Conservation (phyloP, 2,888 invertebrate genomes). For the Orthonevra nobilis region DNA sequence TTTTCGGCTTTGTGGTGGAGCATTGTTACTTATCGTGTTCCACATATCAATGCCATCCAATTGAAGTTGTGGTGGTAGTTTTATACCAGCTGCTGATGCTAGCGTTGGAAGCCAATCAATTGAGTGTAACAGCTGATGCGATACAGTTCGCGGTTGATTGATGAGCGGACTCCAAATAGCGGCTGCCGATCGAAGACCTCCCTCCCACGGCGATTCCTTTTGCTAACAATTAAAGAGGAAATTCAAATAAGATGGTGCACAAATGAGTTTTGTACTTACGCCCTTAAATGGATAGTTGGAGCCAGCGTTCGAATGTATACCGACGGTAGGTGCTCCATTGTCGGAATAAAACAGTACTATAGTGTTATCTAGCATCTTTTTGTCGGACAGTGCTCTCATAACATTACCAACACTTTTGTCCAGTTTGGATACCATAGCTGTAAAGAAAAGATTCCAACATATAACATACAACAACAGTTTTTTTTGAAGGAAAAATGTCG, state of each 20-base stretch:
- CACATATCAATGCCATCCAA: constrained; percentile 87
- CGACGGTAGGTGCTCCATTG: constrained; percentile 91
- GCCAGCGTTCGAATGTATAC: constrained; percentile 86
- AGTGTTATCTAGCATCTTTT: constrained; percentile 89
- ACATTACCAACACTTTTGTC: constrained; percentile 92
- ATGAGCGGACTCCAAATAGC: constrained; percentile 87
- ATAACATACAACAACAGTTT: too few relatives aligned
- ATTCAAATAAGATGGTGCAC: too few relatives aligned
- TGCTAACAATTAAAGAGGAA: constrained; percentile 78
- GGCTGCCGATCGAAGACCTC: constrained; percentile 88
- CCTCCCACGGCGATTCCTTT: constrained; percentile 92
- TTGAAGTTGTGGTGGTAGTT: constrained; percentile 74
- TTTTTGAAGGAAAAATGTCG: too few relatives aligned
- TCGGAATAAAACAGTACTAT: constrained; percentile 93
- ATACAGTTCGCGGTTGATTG: constrained; percentile 82
- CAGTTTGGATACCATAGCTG: constrained; percentile 91
- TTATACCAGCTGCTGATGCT: constrained; percentile 78
- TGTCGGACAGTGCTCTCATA: constrained; percentile 84
- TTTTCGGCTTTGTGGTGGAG: constrained; percentile 72
- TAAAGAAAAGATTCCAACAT: constrained; percentile 69
- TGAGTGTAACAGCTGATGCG: constrained; percentile 87
- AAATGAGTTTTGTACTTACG: constrained; percentile 79
- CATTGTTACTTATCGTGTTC: constrained; percentile 82
- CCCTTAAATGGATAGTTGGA: constrained; percentile 91
- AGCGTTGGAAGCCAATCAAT: constrained; percentile 92